phyloP scores from a whole-genome alignment of 2,888 invertebrate genomes.

The Dynastes hyllus region DNA sequence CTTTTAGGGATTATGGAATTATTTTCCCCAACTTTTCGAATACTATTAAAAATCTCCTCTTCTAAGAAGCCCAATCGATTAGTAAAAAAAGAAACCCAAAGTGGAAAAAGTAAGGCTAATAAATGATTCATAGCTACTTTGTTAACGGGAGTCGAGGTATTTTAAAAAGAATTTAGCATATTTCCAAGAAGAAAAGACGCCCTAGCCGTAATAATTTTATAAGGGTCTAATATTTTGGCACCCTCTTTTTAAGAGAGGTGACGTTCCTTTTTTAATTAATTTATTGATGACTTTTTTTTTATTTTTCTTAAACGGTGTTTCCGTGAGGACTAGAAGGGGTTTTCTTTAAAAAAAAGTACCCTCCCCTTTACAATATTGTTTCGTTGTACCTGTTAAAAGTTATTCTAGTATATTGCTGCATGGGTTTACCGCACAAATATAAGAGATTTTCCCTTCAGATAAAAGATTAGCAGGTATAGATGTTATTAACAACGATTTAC shows the following conservation, averaged over 20 bases:
- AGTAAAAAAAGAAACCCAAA: neutral
- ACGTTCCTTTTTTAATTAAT: constrained; percentile 29
- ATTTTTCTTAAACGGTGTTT: constrained; percentile 2
- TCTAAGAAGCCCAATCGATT: neutral
- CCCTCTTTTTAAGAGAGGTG: neutral
- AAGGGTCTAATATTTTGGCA: constrained; percentile 18
- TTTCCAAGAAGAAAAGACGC: constrained; percentile 11
- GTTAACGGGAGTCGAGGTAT: constrained; percentile 10
- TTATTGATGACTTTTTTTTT: constrained; percentile 35
- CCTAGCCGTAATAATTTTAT: constrained; percentile 17
- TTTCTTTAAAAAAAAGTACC: neutral
- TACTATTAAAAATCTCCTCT: neutral
- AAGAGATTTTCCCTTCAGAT: constrained; percentile 38
- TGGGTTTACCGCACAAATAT: constrained; percentile 1
- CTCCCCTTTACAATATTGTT: neutral
- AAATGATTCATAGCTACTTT: constrained; percentile 33
- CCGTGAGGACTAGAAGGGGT: neutral
- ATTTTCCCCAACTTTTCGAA: constrained; percentile 3
- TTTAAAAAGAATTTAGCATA: constrained; percentile 16
- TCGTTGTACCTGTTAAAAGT: neutral
- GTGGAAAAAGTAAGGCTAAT: constrained; percentile 1
- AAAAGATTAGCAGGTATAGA: constrained; percentile 46
- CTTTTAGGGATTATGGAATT: neutral
- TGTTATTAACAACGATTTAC: constrained; percentile 32
- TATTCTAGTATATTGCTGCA: neutral